A percentile compares a stretch with the other conserved stretches of the same genome.
Conservation (phyloP, 1,140 invertebrate species). For the Parapsyche elsis region DNA sequence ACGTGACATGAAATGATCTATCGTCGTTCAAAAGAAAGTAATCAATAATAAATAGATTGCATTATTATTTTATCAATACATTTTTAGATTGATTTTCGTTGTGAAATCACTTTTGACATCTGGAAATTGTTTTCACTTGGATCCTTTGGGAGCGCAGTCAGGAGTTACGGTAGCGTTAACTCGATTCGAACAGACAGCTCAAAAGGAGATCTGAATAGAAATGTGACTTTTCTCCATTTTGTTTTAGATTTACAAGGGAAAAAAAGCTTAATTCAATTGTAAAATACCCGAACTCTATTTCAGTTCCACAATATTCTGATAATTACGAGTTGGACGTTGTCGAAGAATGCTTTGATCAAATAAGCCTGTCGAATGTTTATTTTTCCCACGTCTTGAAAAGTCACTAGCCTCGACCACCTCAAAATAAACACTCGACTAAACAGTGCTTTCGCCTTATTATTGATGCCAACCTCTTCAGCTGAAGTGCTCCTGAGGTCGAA, state of each 20-base stretch:
- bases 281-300: background rate
- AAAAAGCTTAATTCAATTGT: background rate
- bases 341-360: conserved; percentile 9
- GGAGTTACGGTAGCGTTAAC: background rate
- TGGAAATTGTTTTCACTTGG: conserved; percentile 13
- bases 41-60: too few relatives aligned
- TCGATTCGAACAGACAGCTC: conserved; percentile 23
- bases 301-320: background rate
- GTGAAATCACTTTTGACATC: background rate
- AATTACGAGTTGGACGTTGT: background rate
- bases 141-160: background rate
- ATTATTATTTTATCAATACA: background rate
- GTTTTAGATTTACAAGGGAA: background rate
- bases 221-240: conserved; percentile 2
- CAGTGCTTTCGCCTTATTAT: too few relatives aligned
- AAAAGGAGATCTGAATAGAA: conserved; percentile 4
- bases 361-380: conserved; percentile 3
- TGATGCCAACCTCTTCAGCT: too few relatives aligned
- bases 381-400: background rate
- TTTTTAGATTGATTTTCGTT: conserved; percentile 1
- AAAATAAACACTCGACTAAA: too few relatives aligned
- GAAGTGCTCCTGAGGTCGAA: too few relatives aligned
- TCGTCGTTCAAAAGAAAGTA: too few relatives aligned
- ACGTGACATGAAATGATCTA: too few relatives aligned
- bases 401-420: background rate